Evolutionary conservation across 1,140 invertebrate genomes (phyloP).

Genomic region (Diabrotica virgifera): DNA sequence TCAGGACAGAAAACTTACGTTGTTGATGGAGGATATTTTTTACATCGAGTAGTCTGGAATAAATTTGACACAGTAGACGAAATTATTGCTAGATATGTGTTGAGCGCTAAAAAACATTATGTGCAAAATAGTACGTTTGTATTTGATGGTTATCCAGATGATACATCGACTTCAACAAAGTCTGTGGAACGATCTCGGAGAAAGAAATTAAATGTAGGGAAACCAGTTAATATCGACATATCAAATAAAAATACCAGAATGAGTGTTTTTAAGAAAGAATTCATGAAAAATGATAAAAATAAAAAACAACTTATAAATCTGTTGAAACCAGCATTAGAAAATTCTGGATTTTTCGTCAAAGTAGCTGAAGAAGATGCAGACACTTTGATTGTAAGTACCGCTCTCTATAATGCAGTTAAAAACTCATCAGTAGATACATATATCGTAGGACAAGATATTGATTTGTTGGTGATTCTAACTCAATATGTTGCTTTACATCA

Average conservation of each 20-base stretch:
- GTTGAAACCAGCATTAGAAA: slow-evolving; percentile 34
- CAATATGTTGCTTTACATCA: background rate
- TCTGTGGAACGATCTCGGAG: slow-evolving; percentile 30
- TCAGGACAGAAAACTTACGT: too few relatives aligned
- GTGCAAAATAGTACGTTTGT: slow-evolving; percentile 31
- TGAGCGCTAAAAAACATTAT: slow-evolving; percentile 33
- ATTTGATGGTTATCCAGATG: slow-evolving; percentile 38
- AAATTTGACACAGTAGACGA: slow-evolving; percentile 35
- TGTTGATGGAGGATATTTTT: slow-evolving; percentile 44
- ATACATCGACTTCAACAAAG: slow-evolving; percentile 1
- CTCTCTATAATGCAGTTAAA: slow-evolving; percentile 36
- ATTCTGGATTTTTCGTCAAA: slow-evolving; percentile 33
- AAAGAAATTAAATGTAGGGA: slow-evolving; percentile 33
- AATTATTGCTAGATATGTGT: slow-evolving; percentile 35
- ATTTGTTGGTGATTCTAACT: slow-evolving; percentile 22
- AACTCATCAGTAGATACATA: too few relatives aligned
- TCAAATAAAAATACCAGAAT: slow-evolving; percentile 32
- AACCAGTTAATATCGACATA: slow-evolving; percentile 36
- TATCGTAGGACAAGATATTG: too few relatives aligned
- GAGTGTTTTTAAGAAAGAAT: slow-evolving; percentile 32
- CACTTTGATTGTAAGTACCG: slow-evolving; percentile 40
- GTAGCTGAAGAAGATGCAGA: slow-evolving; percentile 41
- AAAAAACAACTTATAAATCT: slow-evolving; percentile 38
- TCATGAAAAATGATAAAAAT: slow-evolving; percentile 40
- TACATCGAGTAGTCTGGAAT: slow-evolving; percentile 38